These are phyloP conservation scores for Mirza zaza DNA, from an alignment of 2,113 vertebrate genomes.

Conservation along the genomic window DNA sequence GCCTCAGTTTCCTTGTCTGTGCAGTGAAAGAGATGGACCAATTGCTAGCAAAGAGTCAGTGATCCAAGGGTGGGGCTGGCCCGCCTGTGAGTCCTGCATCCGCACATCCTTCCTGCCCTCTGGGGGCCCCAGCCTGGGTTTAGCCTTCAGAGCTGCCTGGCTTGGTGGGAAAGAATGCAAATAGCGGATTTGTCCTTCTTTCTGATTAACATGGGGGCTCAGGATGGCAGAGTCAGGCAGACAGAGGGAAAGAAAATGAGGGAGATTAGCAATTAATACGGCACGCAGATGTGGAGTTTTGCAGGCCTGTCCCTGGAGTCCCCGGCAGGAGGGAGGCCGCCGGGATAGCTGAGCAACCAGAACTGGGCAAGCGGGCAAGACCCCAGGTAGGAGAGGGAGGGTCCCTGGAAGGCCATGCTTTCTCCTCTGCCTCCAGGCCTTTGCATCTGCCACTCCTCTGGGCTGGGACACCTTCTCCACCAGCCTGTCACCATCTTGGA, in stretches of 20 bases:
- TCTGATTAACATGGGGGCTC: conserved; percentile 55
- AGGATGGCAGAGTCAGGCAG: neutral
- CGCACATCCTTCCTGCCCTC: neutral
- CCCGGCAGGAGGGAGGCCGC: neutral
- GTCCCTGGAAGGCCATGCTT: neutral
- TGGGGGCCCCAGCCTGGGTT: neutral
- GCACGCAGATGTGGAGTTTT: neutral
- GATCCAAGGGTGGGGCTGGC: neutral
- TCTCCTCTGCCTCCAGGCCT: neutral
- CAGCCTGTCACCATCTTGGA: accelerated
- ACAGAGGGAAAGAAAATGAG: conserved; percentile 61
- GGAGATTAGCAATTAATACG: conserved; percentile 66
- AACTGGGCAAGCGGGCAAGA: neutral
- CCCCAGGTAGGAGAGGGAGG: neutral
- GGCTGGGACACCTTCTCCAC: neutral
- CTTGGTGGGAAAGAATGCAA: conserved; percentile 63
- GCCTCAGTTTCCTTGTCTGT: neutral
- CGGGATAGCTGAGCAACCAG: neutral
- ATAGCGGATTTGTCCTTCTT: conserved; percentile 61
- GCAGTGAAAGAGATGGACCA: neutral
- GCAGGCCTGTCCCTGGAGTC: neutral
- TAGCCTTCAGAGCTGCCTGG: conserved; percentile 20
- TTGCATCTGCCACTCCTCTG: neutral
- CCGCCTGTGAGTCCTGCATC: neutral
- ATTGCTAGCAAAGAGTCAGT: no score